Conservation (phyloP, 2,888 invertebrate genomes). For the Drosophila recens region DNA sequence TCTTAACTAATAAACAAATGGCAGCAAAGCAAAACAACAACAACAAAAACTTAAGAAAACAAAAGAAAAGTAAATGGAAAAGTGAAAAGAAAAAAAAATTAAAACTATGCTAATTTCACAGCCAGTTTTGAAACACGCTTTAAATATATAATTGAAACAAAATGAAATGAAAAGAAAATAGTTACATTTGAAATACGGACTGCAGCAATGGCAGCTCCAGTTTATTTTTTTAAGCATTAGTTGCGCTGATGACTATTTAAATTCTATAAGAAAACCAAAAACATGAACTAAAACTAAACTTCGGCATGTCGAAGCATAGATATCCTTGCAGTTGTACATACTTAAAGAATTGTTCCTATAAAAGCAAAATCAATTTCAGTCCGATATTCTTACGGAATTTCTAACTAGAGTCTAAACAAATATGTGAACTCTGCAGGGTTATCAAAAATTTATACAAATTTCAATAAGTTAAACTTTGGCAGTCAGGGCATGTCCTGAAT, state of each 20-base stretch:
- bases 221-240: slow-evolving; percentile 81
- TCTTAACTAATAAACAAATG: slow-evolving; percentile 52
- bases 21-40: slow-evolving; percentile 38
- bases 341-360: slow-evolving; percentile 19
- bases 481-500: slow-evolving; percentile 46
- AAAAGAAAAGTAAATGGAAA: slow-evolving; percentile 29
- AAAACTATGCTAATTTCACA: slow-evolving; percentile 79
- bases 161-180: slow-evolving; percentile 52
- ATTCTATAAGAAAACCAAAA: slow-evolving; percentile 74
- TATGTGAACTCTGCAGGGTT: slow-evolving; percentile 30
- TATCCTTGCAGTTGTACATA: slow-evolving; percentile 38
- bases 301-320: slow-evolving; percentile 47
- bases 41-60: slow-evolving; percentile 26
- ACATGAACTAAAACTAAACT: slow-evolving; percentile 18
- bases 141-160: slow-evolving; percentile 72
- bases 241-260: slow-evolving; percentile 72
- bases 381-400: not conserved
- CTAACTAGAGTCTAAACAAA: not conserved
- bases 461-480: slow-evolving; percentile 59
- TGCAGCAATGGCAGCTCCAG: slow-evolving; percentile 55
- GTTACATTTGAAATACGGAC: slow-evolving; percentile 72
- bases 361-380: not conserved
- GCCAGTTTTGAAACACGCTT: slow-evolving; percentile 81
- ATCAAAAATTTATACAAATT: slow-evolving; percentile 59
- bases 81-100: slow-evolving; percentile 5